phyloP scores from a whole-genome alignment of 2,888 invertebrate genomes.

The Lottia scabra region DNA sequence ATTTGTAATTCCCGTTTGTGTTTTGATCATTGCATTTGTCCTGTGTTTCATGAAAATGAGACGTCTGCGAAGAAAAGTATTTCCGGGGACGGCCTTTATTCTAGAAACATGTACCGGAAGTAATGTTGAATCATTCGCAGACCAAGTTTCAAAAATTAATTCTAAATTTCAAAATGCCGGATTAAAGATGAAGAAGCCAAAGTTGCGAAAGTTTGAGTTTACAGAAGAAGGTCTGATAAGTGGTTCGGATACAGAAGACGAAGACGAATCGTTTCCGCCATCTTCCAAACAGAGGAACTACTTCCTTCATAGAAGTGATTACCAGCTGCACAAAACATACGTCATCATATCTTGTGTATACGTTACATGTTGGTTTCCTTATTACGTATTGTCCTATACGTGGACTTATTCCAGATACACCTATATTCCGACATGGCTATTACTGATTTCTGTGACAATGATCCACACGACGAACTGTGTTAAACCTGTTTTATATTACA shows the following conservation, averaged over 20 bases:
- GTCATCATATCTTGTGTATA: slow-evolving; percentile 34
- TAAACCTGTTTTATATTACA: slow-evolving; percentile 30
- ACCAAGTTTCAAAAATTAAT: slow-evolving; percentile 40
- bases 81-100: slow-evolving; percentile 34
- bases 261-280: not conserved
- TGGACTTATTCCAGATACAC: slow-evolving; percentile 33
- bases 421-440: slow-evolving; percentile 16
- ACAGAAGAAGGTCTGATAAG: slow-evolving; percentile 34
- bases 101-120: slow-evolving; percentile 39
- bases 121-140: slow-evolving; percentile 42
- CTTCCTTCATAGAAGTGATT: slow-evolving; percentile 38
- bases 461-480: slow-evolving; percentile 29
- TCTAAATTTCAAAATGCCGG: slow-evolving; percentile 42
- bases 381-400: slow-evolving; percentile 39
- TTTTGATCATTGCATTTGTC: slow-evolving; percentile 32
- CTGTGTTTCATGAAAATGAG: slow-evolving; percentile 35
- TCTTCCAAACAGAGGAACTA: slow-evolving; percentile 21
- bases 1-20: slow-evolving; percentile 40
- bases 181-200: slow-evolving; percentile 35
- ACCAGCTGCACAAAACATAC: slow-evolving; percentile 37
- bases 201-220: slow-evolving; percentile 28
- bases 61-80: slow-evolving; percentile 26
- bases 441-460: slow-evolving; percentile 20
- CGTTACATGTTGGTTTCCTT: slow-evolving; percentile 45
- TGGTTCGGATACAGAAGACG: slow-evolving; percentile 24